Evolutionary conservation across 1,140 invertebrate genomes (phyloP), one percentile per base, ranked within the genome.

Genomic region (Drosophila ficusphila): DNA sequence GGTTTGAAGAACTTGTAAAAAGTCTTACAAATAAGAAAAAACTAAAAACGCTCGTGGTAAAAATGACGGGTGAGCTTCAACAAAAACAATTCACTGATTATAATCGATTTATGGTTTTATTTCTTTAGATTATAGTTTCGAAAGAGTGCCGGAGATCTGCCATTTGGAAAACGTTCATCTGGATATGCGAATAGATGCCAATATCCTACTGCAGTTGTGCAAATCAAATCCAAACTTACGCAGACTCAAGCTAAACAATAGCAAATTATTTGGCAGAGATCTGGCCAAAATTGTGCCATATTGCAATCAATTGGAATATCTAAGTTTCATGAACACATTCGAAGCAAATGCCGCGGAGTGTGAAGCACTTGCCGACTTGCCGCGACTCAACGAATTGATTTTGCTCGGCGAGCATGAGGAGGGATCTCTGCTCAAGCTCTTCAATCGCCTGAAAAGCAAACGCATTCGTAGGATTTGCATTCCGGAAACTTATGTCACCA

Each of bases 251-350:
- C n/a, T 58, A 19, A 5, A 2, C 6, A 57, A 25, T 16, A 4
- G 11, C 11, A 14, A 58, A 2, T 5, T 58, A 18, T 25, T 0
- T 25, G 54, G 54, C 9, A 18, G 19, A 25, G n/a, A n/a, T n/a
- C 25, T 58, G 11, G 9, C 29, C 1, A 11, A 54, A 16, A 58
- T 58, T 4, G 14, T 58, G 16, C 48, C 29, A 3, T 7, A 58
- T 18, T 58, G 54, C 48, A 54, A 25, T 8, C 27, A 25, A 4
- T 11, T 58, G 14, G 48, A 54, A 18, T 12, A 34, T 5, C 29
- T 58, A 3, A 58, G 19, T 3, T 12, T 58, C 18, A 4, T 21
- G 0, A 54, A n/a, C n/a, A n/a, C n/a, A n/a, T n/a, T n/a, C 54
- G 54, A 54, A 58, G 11, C 8, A 11, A 0, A 34, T 25, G 54